phyloP scores from a whole-genome alignment of 2,113 vertebrate species.

The Hyperoodon ampullatus region DNA sequence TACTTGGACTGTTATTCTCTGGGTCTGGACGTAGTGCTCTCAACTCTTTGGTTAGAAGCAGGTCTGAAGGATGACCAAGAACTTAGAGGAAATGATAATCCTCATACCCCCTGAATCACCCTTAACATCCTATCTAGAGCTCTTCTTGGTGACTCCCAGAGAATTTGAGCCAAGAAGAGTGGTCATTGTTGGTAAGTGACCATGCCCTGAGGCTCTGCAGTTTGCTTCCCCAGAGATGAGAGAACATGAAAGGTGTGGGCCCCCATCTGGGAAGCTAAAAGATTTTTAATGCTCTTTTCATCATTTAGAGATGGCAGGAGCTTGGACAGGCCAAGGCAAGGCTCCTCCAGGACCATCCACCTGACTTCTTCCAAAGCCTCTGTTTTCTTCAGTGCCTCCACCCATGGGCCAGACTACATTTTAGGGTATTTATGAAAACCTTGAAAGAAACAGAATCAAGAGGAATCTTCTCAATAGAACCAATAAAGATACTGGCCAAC shows the following conservation, averaged over 20 bases:
- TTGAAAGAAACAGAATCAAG: neutral
- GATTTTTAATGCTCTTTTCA: neutral
- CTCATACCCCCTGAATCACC: neutral
- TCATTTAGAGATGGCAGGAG: neutral
- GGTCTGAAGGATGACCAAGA: neutral
- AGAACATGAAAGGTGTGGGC: neutral
- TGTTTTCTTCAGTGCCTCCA: neutral
- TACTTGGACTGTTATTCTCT: neutral
- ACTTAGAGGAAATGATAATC: neutral
- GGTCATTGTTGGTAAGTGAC: neutral
- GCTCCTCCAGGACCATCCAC: neutral
- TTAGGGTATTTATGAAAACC: neutral
- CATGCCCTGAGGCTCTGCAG: neutral
- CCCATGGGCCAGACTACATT: neutral
- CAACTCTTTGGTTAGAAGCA: neutral
- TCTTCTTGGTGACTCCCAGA: neutral
- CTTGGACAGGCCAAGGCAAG: neutral
- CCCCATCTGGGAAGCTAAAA: neutral
- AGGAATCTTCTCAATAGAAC: conserved; percentile 1
- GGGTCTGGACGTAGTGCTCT: neutral
- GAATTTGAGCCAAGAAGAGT: neutral
- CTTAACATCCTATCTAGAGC: neutral
- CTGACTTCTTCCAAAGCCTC: neutral
- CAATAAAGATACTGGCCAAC: neutral
- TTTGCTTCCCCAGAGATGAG: neutral